Evolutionary conservation across 2,113 vertebrate species (phyloP).

Genomic region (Pangasianodon gigas): DNA sequence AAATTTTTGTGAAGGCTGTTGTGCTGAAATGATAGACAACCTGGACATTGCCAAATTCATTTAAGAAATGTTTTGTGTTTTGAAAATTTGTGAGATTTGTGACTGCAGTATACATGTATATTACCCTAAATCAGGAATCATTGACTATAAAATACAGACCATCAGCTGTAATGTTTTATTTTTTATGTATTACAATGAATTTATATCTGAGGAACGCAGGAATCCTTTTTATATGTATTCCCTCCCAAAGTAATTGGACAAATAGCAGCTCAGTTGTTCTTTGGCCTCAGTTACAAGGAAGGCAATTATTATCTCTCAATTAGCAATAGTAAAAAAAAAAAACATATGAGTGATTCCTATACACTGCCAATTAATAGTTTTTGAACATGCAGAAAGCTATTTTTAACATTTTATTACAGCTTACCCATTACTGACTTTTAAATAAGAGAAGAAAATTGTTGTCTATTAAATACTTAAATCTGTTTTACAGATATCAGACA

Average conservation of each 20-base stretch:
- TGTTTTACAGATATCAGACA: too few species aligned
- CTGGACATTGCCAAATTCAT: neutral
- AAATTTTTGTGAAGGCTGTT: neutral
- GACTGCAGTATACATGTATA: neutral
- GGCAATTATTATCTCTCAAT: neutral
- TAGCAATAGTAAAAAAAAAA: neutral
- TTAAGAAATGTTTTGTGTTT: neutral
- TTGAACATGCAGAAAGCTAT: neutral
- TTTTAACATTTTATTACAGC: neutral
- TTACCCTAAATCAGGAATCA: neutral
- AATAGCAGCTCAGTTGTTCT: neutral
- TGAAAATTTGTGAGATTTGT: neutral
- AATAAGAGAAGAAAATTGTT: neutral
- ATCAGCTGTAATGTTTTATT: neutral
- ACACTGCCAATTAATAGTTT: neutral
- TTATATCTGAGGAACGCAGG: neutral
- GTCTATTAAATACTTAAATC: neutral
- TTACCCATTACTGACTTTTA: neutral
- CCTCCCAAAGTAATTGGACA: neutral
- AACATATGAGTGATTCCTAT: neutral
- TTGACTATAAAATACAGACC: neutral
- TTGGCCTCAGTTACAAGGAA: neutral
- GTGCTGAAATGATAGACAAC: neutral
- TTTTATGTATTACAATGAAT: neutral
- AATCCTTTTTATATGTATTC: neutral